phyloP scores from a whole-genome alignment of 2,113 vertebrate genomes.

The Elephas maximus region DNA sequence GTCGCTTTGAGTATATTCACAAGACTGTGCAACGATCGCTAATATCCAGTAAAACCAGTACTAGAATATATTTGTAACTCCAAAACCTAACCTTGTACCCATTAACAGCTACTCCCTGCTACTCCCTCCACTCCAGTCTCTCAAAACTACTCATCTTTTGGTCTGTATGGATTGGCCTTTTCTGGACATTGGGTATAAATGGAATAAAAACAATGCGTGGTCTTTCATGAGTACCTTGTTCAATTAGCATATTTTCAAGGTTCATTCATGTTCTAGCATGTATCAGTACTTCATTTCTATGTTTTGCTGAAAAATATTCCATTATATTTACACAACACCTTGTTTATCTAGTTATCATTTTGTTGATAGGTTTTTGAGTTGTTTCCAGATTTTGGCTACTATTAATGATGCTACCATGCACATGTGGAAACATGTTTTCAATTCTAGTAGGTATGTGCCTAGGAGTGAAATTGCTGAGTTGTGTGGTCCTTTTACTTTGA shows the following conservation, averaged over 20 bases:
- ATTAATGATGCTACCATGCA: no score
- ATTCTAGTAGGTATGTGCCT: no score
- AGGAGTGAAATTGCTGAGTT: no score
- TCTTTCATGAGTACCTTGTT: background rate
- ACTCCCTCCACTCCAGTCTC: rapidly evolving
- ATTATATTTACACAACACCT: no score
- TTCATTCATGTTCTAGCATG: no score
- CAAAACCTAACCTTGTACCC: background rate
- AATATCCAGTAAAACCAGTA: background rate
- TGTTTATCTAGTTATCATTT: no score
- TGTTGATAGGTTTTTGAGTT: no score
- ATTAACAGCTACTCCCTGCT: no score
- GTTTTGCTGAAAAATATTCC: background rate
- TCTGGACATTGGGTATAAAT: background rate
- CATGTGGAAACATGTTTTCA: no score
- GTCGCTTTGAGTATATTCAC: background rate
- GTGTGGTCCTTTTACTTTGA: no score
- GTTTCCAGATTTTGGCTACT: no score
- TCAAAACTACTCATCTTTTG: rapidly evolving
- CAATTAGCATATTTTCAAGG: background rate
- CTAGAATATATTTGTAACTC: background rate
- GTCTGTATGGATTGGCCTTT: background rate
- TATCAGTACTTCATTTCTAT: background rate
- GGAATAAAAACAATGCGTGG: background rate
- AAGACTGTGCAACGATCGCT: background rate